phyloP scores from a whole-genome alignment of 2,888 invertebrate species.

The Drosophila cyrtoloma region DNA sequence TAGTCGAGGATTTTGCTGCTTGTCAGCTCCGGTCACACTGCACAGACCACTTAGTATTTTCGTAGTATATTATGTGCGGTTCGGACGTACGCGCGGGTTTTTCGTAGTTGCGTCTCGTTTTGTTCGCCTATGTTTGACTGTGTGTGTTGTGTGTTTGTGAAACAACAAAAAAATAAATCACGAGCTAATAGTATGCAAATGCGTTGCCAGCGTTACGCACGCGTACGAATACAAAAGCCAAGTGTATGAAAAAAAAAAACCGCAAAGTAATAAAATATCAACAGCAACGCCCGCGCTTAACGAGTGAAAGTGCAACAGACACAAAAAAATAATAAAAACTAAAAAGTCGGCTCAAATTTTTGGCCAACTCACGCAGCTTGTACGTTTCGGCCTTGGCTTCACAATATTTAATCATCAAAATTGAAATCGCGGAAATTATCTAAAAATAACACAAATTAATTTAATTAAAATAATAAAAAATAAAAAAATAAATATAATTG shows the following conservation, averaged over 20 bases:
- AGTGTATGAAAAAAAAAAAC: conserved; percentile 33
- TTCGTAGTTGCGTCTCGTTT: conserved; percentile 33
- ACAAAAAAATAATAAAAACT: conserved; percentile 21
- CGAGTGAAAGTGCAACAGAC: conserved; percentile 56
- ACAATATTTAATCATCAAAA: conserved; percentile 2
- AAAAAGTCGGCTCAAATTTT: conserved; percentile 5
- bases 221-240: conserved; percentile 53
- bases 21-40: conserved; percentile 17
- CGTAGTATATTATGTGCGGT: conserved; percentile 23
- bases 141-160: conserved; percentile 21
- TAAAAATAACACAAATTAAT: not conserved
- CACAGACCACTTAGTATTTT: conserved; percentile 5
- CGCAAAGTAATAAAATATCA: conserved; percentile 31
- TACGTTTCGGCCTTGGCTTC: conserved; percentile 30
- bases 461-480: not conserved
- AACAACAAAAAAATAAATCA: conserved; percentile 52
- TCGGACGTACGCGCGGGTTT: conserved; percentile 40
- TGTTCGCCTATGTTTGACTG: conserved; percentile 20
- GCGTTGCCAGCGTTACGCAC: conserved; percentile 67
- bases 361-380: conserved; percentile 10
- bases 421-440: not conserved
- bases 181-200: conserved; percentile 48
- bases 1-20: not conserved
- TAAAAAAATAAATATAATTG: conserved; percentile 12
- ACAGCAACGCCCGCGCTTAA: conserved; percentile 17